Evolutionary conservation across 2,888 invertebrate species (phyloP).

Genomic region (Pachliopta kotzebuea): DNA sequence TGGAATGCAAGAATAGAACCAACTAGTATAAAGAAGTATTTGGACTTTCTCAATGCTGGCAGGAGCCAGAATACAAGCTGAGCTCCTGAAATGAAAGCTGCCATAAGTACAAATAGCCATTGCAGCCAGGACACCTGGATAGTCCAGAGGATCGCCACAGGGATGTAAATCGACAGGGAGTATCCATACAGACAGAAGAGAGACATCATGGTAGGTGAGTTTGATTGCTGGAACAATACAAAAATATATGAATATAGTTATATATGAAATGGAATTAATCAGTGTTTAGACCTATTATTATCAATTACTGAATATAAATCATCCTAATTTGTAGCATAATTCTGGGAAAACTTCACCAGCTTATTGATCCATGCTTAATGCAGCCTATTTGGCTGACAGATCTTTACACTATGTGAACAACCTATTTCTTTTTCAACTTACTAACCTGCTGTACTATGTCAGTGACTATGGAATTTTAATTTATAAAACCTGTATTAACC

Average conservation of each 20-base stretch:
- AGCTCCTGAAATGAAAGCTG: constrained; percentile 90
- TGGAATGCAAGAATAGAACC: constrained; percentile 87
- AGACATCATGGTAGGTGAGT: constrained; percentile 87
- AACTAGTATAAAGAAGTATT: constrained; percentile 65
- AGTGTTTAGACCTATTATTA: too few species aligned
- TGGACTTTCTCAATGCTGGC: constrained; percentile 86
- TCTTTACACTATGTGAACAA: too few species aligned
- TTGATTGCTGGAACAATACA: constrained; percentile 63
- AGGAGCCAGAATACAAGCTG: constrained; percentile 91
- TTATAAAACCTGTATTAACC: constrained; percentile 49
- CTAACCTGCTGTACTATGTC: too few species aligned
- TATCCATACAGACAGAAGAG: constrained; percentile 97
- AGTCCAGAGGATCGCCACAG: constrained; percentile 95
- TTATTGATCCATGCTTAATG: too few species aligned
- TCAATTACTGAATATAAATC: too few species aligned
- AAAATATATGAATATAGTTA: constrained; percentile 1
- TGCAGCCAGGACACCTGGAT: constrained; percentile 91
- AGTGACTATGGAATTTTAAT: too few species aligned
- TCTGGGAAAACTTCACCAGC: too few species aligned
- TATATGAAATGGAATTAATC: too few species aligned
- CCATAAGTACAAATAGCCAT: constrained; percentile 92
- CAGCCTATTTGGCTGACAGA: too few species aligned
- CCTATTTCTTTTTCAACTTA: too few species aligned
- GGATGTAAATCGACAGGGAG: constrained; percentile 95
- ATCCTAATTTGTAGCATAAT: too few species aligned